These are phyloP conservation scores for Ifrita kowaldi DNA, from an alignment of 2,113 vertebrate species.

Conservation along the genomic window DNA sequence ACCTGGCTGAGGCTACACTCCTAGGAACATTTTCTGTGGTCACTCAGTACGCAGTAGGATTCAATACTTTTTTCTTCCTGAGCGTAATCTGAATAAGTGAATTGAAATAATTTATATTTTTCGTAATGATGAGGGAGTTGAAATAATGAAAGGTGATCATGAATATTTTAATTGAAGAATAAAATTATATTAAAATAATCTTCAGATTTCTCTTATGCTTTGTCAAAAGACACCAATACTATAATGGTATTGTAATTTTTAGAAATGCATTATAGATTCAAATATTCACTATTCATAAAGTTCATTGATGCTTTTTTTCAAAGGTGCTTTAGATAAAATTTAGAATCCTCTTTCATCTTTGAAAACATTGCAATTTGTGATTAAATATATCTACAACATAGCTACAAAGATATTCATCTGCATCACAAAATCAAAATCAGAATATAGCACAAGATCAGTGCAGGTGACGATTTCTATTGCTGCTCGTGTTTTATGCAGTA, in stretches of 20 bases:
- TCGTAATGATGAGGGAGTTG: slow-evolving; percentile 27
- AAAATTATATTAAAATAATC: slow-evolving; percentile 24
- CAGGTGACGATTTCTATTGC: background rate
- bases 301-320: background rate
- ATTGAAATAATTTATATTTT: slow-evolving; percentile 58
- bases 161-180: slow-evolving; percentile 49
- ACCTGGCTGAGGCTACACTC: background rate
- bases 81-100: slow-evolving; percentile 2
- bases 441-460: background rate
- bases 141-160: slow-evolving; percentile 44
- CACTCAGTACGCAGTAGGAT: background rate
- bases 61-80: background rate
- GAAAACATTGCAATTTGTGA: background rate
- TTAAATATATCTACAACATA: background rate
- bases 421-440: background rate
- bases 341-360: background rate
- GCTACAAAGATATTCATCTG: background rate
- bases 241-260: background rate
- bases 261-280: background rate
- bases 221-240: background rate
- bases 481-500: background rate
- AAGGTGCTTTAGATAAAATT: background rate
- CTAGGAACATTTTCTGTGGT: background rate
- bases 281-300: background rate
- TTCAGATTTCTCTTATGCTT: slow-evolving; percentile 20